phyloP scores from a whole-genome alignment of 2,888 invertebrate species.

The Deilephila porcellus region DNA sequence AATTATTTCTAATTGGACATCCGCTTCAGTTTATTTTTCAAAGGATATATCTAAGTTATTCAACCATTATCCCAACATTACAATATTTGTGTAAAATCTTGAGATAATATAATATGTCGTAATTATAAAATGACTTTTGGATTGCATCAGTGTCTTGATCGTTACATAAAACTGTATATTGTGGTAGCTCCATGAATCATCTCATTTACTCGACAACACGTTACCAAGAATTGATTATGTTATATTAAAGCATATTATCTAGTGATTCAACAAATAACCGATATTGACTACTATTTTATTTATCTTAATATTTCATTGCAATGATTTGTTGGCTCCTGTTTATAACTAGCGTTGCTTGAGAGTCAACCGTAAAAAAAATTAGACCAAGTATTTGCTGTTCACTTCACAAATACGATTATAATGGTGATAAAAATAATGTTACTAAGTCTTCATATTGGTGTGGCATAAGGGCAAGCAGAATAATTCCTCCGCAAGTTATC shows the following conservation, averaged over 20 bases:
- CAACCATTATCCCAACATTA: neutral
- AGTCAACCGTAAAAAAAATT: too few species aligned
- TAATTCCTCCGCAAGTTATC: too few species aligned
- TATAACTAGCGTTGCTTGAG: neutral
- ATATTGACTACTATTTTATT: neutral
- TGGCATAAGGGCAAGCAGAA: too few species aligned
- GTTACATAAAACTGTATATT: conserved; percentile 8
- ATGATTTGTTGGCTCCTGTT: neutral
- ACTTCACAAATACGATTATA: too few species aligned
- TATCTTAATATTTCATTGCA: neutral
- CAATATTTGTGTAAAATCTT: neutral
- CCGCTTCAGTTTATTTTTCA: too few species aligned
- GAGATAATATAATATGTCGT: conserved; percentile 10
- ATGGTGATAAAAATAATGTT: too few species aligned
- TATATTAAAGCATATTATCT: neutral
- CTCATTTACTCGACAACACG: neutral
- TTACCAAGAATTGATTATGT: conserved; percentile 1
- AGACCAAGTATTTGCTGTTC: too few species aligned
- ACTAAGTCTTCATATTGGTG: too few species aligned
- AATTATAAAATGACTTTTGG: conserved; percentile 6
- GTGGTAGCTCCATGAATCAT: conserved; percentile 15
- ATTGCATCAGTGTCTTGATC: neutral
- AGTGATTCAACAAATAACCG: neutral
- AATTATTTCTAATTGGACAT: too few species aligned
- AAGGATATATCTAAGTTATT: too few species aligned